Evolutionary conservation across 2,888 invertebrate genomes (phyloP).

Genomic region (Teinopalpus imperialis): DNA sequence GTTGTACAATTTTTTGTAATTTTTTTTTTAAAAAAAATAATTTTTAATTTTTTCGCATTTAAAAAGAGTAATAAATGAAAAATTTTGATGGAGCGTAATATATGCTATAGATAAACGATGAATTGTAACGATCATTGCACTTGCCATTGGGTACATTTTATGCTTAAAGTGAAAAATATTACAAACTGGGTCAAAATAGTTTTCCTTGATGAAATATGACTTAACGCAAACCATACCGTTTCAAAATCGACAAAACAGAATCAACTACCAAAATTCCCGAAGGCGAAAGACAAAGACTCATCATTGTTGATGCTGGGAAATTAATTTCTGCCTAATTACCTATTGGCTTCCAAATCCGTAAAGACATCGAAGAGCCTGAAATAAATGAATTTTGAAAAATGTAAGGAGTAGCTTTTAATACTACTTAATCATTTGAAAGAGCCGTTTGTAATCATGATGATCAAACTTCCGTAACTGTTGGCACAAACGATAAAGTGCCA

Average conservation of each 20-base stretch:
- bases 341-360: conserved; percentile 26
- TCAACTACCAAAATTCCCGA: conserved; percentile 27
- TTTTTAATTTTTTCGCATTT: no score
- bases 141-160: no score
- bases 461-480: conserved; percentile 32
- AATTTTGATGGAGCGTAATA: conserved; percentile 29
- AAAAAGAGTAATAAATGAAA: conserved; percentile 30
- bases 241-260: conserved; percentile 24
- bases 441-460: conserved; percentile 26
- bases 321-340: conserved; percentile 27
- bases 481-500: no score
- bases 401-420: conserved; percentile 23
- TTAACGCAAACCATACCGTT: conserved; percentile 31
- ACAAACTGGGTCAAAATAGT: conserved; percentile 29
- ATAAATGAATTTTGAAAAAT: conserved; percentile 29
- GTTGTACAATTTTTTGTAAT: no score
- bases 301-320: conserved; percentile 32
- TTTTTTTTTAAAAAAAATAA: no score
- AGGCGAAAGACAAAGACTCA: conserved; percentile 29
- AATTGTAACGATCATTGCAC: no score
- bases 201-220: conserved; percentile 32
- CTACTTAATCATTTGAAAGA: conserved; percentile 24
- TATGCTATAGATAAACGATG: conserved; percentile 24
- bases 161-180: conserved; percentile 30
- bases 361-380: conserved; percentile 29